A percentile compares a stretch with the other conserved stretches of the same genome.
These are phyloP conservation scores for Macrosoma leucophasiata DNA, from an alignment of 2,888 invertebrate genomes.

Conservation along the genomic window DNA sequence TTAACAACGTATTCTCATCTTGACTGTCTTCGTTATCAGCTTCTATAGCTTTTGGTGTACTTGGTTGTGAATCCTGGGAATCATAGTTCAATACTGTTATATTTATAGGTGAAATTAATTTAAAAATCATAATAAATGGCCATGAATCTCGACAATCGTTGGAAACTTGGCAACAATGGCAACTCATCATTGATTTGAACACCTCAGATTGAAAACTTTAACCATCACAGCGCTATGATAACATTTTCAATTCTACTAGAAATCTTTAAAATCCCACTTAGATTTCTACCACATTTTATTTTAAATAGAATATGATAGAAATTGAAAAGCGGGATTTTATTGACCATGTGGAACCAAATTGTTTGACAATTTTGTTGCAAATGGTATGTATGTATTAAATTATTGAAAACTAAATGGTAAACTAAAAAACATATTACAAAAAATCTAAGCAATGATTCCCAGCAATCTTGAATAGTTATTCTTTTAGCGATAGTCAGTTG, in stretches of 20 bases:
- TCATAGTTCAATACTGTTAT: not conserved
- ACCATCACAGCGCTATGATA: constrained; percentile 56
- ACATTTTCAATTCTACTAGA: constrained; percentile 35
- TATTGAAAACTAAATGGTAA: too few relatives aligned
- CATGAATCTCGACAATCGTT: too few relatives aligned
- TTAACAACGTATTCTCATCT: constrained; percentile 53
- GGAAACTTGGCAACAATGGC: too few relatives aligned
- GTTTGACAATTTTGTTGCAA: constrained; percentile 28
- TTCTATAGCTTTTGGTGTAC: constrained; percentile 29
- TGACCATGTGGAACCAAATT: constrained; percentile 24
- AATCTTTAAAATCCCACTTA: constrained; percentile 21
- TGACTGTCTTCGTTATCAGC: constrained; percentile 45
- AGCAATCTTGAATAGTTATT: constrained; percentile 37
- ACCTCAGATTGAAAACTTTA: constrained; percentile 73
- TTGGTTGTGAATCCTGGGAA: constrained; percentile 31
- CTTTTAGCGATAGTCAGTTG: constrained; percentile 41
- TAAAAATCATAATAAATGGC: not conserved
- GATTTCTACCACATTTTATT: constrained; percentile 29
- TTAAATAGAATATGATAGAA: constrained; percentile 8
- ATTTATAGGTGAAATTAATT: not conserved
- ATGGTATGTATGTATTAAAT: too few relatives aligned
- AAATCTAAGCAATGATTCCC: constrained; percentile 20
- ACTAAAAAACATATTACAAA: too few relatives aligned
- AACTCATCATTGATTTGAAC: constrained; percentile 7
- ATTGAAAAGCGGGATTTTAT: constrained; percentile 29